A percentile compares a stretch with the other conserved stretches of the same genome.
Conservation (phyloP, 23 tunicate species). For the Ciona savignyi region DNA sequence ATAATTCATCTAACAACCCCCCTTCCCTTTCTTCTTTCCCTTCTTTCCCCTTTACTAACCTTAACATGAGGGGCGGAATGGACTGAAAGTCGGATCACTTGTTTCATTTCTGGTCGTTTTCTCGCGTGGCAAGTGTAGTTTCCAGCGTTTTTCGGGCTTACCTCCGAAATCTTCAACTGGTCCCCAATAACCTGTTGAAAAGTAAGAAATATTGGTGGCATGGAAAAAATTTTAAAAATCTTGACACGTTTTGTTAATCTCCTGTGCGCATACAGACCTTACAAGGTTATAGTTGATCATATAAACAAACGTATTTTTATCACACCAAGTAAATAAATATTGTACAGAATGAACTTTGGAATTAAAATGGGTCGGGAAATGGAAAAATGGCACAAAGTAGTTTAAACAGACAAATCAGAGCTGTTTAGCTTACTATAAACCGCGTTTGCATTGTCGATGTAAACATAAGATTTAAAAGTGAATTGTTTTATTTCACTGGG, state of each 20-base stretch:
- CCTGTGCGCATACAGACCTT: no score
- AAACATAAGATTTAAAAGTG: no score
- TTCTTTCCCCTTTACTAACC: slow-evolving; percentile 19
- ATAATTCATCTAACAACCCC: not conserved
- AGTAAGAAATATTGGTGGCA: not conserved
- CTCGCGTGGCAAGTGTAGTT: slow-evolving; percentile 59
- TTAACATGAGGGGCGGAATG: slow-evolving; percentile 33
- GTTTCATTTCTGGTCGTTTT: slow-evolving; percentile 26
- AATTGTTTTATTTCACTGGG: no score
- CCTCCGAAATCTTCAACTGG: slow-evolving; percentile 1
- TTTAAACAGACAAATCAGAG: not conserved
- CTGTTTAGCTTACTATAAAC: not conserved
- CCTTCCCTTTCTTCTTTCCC: not conserved
- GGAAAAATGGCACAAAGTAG: not conserved
- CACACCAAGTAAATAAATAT: no score
- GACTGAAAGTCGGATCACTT: slow-evolving; percentile 40
- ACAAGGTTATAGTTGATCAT: no score
- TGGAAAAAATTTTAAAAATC: no score
- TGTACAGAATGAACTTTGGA: no score
- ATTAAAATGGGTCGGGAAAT: no score
- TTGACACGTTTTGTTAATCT: no score
- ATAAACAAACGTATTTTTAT: no score
- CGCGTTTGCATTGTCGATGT: no score
- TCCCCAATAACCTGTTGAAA: slow-evolving; percentile 13
- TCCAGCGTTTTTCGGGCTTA: slow-evolving; percentile 32